Evolutionary conservation across 2,888 invertebrate species (phyloP).

Genomic region (Zhuqinia jingwanae): DNA sequence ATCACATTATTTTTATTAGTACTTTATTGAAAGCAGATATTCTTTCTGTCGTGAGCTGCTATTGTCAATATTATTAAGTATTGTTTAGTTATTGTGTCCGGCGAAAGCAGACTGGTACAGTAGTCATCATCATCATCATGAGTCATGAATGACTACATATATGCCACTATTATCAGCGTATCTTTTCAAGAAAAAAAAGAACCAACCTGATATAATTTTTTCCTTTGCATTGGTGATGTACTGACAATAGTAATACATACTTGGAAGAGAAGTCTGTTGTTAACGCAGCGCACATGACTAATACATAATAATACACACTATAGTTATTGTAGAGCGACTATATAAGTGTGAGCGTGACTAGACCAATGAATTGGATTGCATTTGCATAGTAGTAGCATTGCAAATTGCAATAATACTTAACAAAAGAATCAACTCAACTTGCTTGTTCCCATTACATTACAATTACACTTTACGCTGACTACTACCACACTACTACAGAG

Average conservation of each 20-base stretch:
- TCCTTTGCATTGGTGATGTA: not conserved
- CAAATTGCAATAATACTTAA: not conserved
- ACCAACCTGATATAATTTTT: slow-evolving; percentile 26
- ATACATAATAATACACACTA: no score
- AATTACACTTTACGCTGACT: no score
- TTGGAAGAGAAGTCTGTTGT: no score
- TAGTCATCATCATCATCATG: slow-evolving; percentile 14
- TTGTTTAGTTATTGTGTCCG: not conserved
- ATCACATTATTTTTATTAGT: no score
- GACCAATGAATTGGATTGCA: not conserved
- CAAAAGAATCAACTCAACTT: not conserved
- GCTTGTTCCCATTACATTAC: slow-evolving; percentile 20
- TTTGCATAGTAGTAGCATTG: no score
- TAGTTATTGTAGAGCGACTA: not conserved
- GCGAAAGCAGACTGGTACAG: not conserved
- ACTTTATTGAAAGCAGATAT: not conserved
- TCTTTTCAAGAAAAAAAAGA: slow-evolving; percentile 31
- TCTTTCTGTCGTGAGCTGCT: not conserved
- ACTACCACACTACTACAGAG: no score
- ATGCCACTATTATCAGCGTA: not conserved
- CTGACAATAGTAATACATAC: no score
- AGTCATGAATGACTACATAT: no score
- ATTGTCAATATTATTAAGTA: slow-evolving; percentile 12
- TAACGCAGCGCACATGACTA: no score
- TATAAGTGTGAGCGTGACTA: not conserved